Evolutionary conservation across 2,888 invertebrate species (phyloP).

Genomic region (Camptogramma bilineatum): DNA sequence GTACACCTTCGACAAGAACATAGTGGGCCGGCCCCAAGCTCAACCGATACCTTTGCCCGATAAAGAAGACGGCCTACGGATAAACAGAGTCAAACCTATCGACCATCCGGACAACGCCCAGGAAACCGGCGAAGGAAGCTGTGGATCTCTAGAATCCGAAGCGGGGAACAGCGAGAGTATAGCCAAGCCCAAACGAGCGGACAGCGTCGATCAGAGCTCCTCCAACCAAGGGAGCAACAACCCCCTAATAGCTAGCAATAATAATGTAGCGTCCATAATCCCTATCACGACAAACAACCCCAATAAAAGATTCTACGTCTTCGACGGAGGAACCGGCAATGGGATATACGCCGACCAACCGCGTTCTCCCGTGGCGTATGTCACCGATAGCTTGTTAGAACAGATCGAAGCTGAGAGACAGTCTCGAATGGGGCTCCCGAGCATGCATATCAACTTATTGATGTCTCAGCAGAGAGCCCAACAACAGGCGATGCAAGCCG

Average conservation of each 20-base stretch:
- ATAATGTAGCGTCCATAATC: constrained; percentile 76
- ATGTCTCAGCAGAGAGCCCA: constrained; percentile 75
- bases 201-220: constrained; percentile 78
- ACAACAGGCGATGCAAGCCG: constrained; percentile 53
- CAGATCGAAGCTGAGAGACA: constrained; percentile 80
- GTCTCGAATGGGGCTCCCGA: constrained; percentile 78
- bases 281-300: constrained; percentile 73
- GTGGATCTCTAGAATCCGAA: constrained; percentile 79
- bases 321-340: constrained; percentile 75
- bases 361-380: constrained; percentile 77
- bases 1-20: constrained; percentile 92
- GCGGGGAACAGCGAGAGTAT: constrained; percentile 72
- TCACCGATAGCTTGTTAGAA: constrained; percentile 78
- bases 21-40: constrained; percentile 81
- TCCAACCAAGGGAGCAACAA: constrained; percentile 84
- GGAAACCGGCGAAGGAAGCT: constrained; percentile 80
- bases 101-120: constrained; percentile 70
- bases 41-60: constrained; percentile 71
- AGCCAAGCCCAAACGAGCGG: constrained; percentile 70
- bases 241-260: constrained; percentile 77
- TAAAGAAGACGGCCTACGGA: constrained; percentile 63
- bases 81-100: constrained; percentile 62
- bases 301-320: constrained; percentile 79
- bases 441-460: constrained; percentile 80
- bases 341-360: constrained; percentile 70